A percentile compares a stretch with the other conserved stretches of the same genome.
Conservation (phyloP, 2,797 vertebrate genomes). For the Gallirallus australis region DNA sequence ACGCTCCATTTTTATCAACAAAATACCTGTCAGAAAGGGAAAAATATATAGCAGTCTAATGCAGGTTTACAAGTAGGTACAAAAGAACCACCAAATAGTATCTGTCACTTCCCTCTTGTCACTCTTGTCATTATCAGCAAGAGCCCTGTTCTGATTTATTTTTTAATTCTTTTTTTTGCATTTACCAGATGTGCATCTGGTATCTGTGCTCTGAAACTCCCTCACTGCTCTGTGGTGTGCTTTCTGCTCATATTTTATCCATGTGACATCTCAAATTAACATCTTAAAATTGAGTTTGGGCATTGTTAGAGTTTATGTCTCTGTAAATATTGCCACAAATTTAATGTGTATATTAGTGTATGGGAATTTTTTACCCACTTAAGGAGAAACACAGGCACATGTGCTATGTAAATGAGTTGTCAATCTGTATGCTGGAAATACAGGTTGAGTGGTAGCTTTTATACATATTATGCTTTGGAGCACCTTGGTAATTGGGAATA, state of each 20-base stretch:
- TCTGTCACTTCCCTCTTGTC: neutral
- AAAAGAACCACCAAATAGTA: neutral
- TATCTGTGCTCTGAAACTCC: neutral
- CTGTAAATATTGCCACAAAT: neutral
- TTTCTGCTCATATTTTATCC: neutral
- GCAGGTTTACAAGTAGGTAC: neutral
- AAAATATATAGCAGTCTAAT: neutral
- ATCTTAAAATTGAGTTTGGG: neutral
- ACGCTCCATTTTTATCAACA: neutral
- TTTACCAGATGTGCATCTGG: neutral
- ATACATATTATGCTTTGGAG: neutral
- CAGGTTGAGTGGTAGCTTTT: neutral
- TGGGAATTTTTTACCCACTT: neutral
- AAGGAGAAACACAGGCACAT: neutral
- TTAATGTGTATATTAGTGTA: neutral
- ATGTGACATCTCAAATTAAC: neutral
- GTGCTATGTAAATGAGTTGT: neutral
- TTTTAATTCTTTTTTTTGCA: neutral
- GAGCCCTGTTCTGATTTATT: neutral
- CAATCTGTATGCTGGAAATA: neutral
- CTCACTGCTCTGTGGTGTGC: neutral
- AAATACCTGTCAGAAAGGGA: neutral
- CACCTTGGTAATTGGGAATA: neutral
- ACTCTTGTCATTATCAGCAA: neutral
- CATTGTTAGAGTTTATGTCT: neutral